A percentile compares a stretch with the other conserved stretches of the same genome.
Evolutionary conservation across 1,140 invertebrate genomes (phyloP).

Genomic region (Drosophila sp.): DNA sequence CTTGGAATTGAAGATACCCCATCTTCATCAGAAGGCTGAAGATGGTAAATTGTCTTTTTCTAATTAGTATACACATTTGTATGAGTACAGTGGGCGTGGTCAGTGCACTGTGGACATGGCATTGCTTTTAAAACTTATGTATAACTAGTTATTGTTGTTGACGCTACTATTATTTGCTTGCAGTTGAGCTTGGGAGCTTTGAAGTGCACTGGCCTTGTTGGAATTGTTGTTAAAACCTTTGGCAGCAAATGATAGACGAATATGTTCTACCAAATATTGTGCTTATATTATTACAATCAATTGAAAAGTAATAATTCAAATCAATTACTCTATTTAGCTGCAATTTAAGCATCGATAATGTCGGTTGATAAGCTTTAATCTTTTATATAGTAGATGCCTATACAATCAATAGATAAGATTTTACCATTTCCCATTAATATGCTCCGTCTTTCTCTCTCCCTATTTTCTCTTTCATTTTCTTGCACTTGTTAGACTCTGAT

Average conservation of each 20-base stretch:
- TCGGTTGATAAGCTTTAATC: background rate
- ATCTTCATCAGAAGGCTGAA: background rate
- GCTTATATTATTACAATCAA: background rate
- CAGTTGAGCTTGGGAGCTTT: background rate
- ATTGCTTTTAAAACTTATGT: slow-evolving; percentile 25
- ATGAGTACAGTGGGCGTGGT: slow-evolving; percentile 18
- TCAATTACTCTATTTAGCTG: background rate
- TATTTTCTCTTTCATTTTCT: background rate
- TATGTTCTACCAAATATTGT: background rate
- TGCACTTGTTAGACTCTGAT: background rate
- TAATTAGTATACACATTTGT: slow-evolving; percentile 50
- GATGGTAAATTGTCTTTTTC: background rate
- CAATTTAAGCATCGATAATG: background rate
- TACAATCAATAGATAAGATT: slow-evolving; percentile 4
- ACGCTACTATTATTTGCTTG: background rate
- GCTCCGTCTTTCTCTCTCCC: background rate
- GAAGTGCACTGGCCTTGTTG: background rate
- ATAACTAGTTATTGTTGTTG: slow-evolving; percentile 8
- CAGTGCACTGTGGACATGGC: slow-evolving; percentile 9
- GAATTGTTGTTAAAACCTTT: slow-evolving; percentile 1
- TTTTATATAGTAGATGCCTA: background rate
- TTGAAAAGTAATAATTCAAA: background rate
- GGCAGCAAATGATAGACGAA: background rate
- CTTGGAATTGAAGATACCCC: background rate
- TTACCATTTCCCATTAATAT: background rate